phyloP scores from a whole-genome alignment of 2,888 invertebrate genomes.

The Boloria selene region DNA sequence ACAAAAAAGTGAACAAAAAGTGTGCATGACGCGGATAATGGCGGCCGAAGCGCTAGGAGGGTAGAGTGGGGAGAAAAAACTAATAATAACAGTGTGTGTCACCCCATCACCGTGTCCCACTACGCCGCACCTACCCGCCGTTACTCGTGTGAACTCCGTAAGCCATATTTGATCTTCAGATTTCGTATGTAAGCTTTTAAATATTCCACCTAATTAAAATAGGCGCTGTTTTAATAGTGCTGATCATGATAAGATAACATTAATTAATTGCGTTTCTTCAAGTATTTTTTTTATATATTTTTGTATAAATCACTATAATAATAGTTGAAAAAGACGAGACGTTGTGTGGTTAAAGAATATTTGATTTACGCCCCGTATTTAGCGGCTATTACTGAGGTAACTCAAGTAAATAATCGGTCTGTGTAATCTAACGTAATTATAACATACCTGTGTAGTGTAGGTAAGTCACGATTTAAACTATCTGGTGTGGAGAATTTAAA shows the following conservation, averaged over 20 bases:
- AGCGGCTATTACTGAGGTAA: slow-evolving; percentile 63
- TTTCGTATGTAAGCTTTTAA: slow-evolving; percentile 31
- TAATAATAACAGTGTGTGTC: slow-evolving; percentile 79
- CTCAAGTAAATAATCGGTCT: slow-evolving; percentile 56
- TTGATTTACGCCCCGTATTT: slow-evolving; percentile 44
- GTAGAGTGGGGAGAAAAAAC: slow-evolving; percentile 77
- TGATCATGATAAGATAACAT: slow-evolving; percentile 34
- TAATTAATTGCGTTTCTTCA: slow-evolving; percentile 34
- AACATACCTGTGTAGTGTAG: slow-evolving; percentile 70
- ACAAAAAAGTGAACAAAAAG: slow-evolving; percentile 63
- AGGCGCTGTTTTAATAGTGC: slow-evolving; percentile 27
- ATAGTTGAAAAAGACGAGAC: slow-evolving; percentile 33
- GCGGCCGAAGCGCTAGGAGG: slow-evolving; percentile 60
- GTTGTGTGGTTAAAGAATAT: slow-evolving; percentile 42
- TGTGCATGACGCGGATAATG: slow-evolving; percentile 67
- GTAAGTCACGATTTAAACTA: slow-evolving; percentile 78
- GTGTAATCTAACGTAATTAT: slow-evolving; percentile 78
- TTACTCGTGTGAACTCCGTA: slow-evolving; percentile 62
- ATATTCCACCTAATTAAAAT: slow-evolving; percentile 35
- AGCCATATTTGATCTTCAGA: slow-evolving; percentile 53
- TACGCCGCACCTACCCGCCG: slow-evolving; percentile 66
- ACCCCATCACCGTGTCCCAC: slow-evolving; percentile 73
- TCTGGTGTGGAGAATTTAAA: slow-evolving; percentile 65
- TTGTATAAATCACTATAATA: slow-evolving; percentile 19
- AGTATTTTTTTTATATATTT: slow-evolving; percentile 21